These are phyloP conservation scores for Hemiscyllium ocellatum DNA, from an alignment of 2,113 vertebrate species.

Conservation along the genomic window DNA sequence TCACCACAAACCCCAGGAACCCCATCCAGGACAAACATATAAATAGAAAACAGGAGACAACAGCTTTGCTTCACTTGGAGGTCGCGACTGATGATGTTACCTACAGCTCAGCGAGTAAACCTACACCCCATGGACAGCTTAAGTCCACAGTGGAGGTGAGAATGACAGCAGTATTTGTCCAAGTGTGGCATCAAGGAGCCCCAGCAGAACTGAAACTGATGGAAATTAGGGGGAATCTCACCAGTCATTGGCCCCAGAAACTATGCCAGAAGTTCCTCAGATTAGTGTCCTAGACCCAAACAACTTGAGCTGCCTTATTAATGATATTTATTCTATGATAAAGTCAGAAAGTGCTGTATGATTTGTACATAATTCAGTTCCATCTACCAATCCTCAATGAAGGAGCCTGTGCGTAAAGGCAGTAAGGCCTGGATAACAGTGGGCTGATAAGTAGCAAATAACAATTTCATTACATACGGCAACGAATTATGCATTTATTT, in stretches of 20 bases:
- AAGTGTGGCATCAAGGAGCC: neutral
- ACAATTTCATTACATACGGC: no score
- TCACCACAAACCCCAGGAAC: no score
- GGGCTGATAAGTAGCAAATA: neutral
- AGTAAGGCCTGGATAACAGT: neutral
- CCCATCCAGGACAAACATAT: no score
- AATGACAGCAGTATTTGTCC: neutral
- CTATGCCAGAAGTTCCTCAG: neutral
- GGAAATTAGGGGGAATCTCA: neutral
- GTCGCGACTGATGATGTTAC: no score
- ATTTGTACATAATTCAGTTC: neutral
- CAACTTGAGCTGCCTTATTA: neutral
- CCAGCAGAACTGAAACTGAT: neutral
- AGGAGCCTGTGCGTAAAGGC: neutral
- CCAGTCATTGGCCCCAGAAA: neutral
- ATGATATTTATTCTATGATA: neutral
- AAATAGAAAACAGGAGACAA: no score
- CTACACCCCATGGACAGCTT: no score
- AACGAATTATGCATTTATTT: neutral
- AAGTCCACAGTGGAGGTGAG: neutral
- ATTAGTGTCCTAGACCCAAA: neutral
- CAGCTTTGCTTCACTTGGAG: no score
- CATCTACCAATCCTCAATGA: neutral
- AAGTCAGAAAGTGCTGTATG: neutral
- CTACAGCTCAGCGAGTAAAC: no score